A percentile compares a stretch with the other conserved stretches of the same genome.
Conservation (phyloP, 2,888 invertebrate species). For the Drosophila helvetica region DNA sequence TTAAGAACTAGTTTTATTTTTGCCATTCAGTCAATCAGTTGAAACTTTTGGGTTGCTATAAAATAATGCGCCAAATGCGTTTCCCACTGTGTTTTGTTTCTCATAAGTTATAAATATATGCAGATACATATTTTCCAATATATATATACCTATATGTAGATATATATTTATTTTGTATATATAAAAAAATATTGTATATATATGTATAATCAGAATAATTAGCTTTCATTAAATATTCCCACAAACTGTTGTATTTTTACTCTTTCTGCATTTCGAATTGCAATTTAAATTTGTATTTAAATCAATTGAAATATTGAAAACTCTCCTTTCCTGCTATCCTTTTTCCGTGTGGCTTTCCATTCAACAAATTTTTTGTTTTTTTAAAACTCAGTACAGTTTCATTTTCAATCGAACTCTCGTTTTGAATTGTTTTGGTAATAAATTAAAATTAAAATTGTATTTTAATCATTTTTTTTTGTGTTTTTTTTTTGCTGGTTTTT, state of each 20-base stretch:
- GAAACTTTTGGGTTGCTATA: slow-evolving; percentile 79
- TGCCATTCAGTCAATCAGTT: slow-evolving; percentile 83
- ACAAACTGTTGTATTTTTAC: slow-evolving; percentile 32
- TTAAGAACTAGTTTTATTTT: slow-evolving; percentile 68
- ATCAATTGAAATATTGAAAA: slow-evolving; percentile 58
- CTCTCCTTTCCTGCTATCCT: neutral
- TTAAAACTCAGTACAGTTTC: slow-evolving; percentile 66
- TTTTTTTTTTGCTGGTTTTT: no score
- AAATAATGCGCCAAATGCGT: slow-evolving; percentile 69
- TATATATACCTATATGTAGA: slow-evolving; percentile 32
- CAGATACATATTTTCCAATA: slow-evolving; percentile 22
- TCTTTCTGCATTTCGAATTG: slow-evolving; percentile 57
- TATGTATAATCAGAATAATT: slow-evolving; percentile 41
- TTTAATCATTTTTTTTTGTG: slow-evolving; percentile 21
- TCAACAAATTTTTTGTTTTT: slow-evolving; percentile 25
- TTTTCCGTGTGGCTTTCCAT: slow-evolving; percentile 14
- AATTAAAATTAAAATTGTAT: slow-evolving; percentile 31
- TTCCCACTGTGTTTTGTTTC: slow-evolving; percentile 75
- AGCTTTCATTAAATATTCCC: slow-evolving; percentile 36
- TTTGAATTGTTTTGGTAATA: slow-evolving; percentile 29
- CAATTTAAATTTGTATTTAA: slow-evolving; percentile 69
- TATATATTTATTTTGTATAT: slow-evolving; percentile 37
- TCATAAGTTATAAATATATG: slow-evolving; percentile 62
- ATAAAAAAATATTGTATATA: slow-evolving; percentile 12
- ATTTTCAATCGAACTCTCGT: slow-evolving; percentile 34